A percentile compares a stretch with the other conserved stretches of the same genome.
phyloP scores from a whole-genome alignment of 2,888 invertebrate species.

The Amphipyra berbera region DNA sequence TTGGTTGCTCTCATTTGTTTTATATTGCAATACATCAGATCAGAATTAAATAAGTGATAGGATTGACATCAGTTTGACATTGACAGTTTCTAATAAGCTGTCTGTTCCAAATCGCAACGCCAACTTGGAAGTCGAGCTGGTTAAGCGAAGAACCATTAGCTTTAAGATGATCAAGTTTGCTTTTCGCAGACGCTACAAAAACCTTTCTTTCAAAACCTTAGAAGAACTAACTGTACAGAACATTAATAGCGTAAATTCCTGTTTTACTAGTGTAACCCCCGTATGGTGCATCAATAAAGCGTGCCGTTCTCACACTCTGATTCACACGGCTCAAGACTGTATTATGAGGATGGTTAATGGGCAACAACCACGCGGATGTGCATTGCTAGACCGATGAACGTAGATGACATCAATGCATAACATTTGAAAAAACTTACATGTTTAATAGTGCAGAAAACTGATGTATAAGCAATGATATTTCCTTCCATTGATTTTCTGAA shows the following conservation, averaged over 20 bases:
- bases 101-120: too few relatives aligned
- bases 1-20: too few relatives aligned
- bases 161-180: background rate
- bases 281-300: slow-evolving; percentile 63
- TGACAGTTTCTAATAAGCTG: too few relatives aligned
- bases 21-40: too few relatives aligned
- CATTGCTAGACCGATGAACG: slow-evolving; percentile 69
- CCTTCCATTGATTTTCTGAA: slow-evolving; percentile 2
- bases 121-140: background rate
- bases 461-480: slow-evolving; percentile 19
- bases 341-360: slow-evolving; percentile 64
- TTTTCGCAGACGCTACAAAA: slow-evolving; percentile 14
- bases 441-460: slow-evolving; percentile 71
- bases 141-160: background rate
- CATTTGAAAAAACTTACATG: slow-evolving; percentile 47
- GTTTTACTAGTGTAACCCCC: slow-evolving; percentile 24
- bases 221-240: slow-evolving; percentile 29
- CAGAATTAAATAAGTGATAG: too few relatives aligned
- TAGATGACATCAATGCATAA: slow-evolving; percentile 57
- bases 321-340: slow-evolving; percentile 75
- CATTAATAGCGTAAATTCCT: slow-evolving; percentile 42
- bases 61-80: too few relatives aligned
- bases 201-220: slow-evolving; percentile 11
- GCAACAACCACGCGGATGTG: slow-evolving; percentile 70
- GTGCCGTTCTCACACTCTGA: slow-evolving; percentile 82